Percentiles rank a stretch among this genome's conserved stretches.
phyloP scores from a whole-genome alignment of 2,113 vertebrate species.

The Leptobrachium leishanense region DNA sequence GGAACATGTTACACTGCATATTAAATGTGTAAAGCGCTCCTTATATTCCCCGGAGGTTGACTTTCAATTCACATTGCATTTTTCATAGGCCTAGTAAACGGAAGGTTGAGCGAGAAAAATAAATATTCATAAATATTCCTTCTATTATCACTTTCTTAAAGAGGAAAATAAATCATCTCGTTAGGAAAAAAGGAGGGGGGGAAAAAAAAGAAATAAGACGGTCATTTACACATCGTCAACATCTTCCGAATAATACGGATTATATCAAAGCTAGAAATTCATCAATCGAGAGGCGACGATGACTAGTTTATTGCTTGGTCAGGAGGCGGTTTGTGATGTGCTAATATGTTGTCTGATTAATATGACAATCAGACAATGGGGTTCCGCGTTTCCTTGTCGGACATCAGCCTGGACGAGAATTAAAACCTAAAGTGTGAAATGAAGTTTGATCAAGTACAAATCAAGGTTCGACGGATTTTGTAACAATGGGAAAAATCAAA shows the following conservation, averaged over 20 bases:
- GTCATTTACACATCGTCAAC: not conserved
- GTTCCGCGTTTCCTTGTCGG: too few relatives aligned
- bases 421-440: too few relatives aligned
- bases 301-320: not conserved
- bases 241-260: not conserved
- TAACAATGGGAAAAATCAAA: too few relatives aligned
- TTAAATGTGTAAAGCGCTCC: not conserved
- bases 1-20: not conserved
- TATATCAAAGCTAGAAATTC: slow-evolving; percentile 1
- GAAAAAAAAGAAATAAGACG: not conserved
- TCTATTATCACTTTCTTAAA: not conserved
- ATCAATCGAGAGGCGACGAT: too few relatives aligned
- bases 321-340: not conserved
- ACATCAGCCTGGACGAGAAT: too few relatives aligned
- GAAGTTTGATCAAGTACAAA: too few relatives aligned
- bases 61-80: slow-evolving; percentile 7
- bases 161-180: not conserved
- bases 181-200: not conserved
- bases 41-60: not conserved
- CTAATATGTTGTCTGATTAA: not conserved
- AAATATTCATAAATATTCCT: not conserved
- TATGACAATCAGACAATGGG: too few relatives aligned
- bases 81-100: not conserved
- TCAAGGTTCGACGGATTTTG: too few relatives aligned
- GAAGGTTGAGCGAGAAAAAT: not conserved